phyloP scores from a whole-genome alignment of 2,888 invertebrate genomes.

The Melanostoma scalare region DNA sequence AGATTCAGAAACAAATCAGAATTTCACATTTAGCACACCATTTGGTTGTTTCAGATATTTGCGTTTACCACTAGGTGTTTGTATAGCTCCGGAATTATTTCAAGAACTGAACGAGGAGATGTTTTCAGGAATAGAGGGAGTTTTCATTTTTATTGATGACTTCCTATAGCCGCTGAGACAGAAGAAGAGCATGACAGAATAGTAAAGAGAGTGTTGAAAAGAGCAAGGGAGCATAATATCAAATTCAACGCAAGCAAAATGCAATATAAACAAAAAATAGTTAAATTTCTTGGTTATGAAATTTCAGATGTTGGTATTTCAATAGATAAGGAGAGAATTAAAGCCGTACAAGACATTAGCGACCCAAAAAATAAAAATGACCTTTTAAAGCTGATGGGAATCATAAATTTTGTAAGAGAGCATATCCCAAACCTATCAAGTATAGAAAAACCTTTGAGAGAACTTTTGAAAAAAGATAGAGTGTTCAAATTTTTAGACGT shows the following conservation, averaged over 20 bases:
- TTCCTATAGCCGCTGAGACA: background rate
- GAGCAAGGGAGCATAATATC: conserved; percentile 32
- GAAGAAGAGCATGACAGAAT: conserved; percentile 66
- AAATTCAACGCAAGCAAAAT: conserved; percentile 31
- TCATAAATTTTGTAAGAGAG: conserved; percentile 2
- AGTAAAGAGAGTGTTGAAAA: conserved; percentile 53
- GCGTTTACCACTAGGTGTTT: background rate
- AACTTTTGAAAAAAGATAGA: background rate
- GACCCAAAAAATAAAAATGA: background rate
- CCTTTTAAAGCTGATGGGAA: background rate
- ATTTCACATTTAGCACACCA: background rate
- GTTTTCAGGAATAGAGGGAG: background rate
- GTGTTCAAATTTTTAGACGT: background rate
- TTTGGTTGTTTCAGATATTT: no score
- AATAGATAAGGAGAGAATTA: background rate
- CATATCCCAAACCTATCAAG: background rate
- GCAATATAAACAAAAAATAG: conserved; percentile 23
- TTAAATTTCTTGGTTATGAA: conserved; percentile 35
- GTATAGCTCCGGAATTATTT: background rate
- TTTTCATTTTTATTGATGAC: background rate
- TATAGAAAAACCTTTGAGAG: background rate
- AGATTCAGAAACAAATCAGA: conserved; percentile 28
- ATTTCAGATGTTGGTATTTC: background rate
- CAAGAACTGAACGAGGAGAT: background rate
- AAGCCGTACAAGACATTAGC: background rate